Conservation (phyloP, 2,888 invertebrate genomes). For the Oscheius onirici region DNA sequence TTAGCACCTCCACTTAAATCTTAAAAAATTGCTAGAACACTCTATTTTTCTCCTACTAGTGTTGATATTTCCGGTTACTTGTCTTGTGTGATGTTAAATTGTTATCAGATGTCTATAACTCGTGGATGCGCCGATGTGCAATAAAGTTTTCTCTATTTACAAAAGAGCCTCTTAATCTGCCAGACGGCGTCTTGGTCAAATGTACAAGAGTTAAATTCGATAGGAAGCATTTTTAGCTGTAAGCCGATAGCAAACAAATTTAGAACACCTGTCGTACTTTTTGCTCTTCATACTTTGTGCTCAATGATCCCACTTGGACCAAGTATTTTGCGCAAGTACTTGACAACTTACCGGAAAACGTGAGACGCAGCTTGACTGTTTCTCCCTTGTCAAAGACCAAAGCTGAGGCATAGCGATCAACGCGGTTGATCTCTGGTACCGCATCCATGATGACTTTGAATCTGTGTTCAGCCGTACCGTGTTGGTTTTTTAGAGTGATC, state of each 20-base stretch:
- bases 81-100: slow-evolving; percentile 18
- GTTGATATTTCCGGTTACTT: too few relatives aligned
- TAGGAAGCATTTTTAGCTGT: too few relatives aligned
- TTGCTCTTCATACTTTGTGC: background rate
- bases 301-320: too few relatives aligned
- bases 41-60: too few relatives aligned
- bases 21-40: too few relatives aligned
- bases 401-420: slow-evolving; percentile 57
- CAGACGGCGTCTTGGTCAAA: too few relatives aligned
- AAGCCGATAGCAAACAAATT: too few relatives aligned
- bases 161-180: too few relatives aligned
- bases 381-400: slow-evolving; percentile 61
- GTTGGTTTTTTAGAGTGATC: slow-evolving; percentile 35
- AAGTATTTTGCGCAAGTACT: too few relatives aligned
- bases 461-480: slow-evolving; percentile 47
- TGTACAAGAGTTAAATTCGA: too few relatives aligned
- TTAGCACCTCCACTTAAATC: too few relatives aligned
- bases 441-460: slow-evolving; percentile 57
- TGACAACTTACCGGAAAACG: slow-evolving; percentile 52
- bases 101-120: slow-evolving; percentile 23
- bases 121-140: background rate
- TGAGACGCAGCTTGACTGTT: slow-evolving; percentile 57
- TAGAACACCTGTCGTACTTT: background rate
- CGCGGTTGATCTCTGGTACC: slow-evolving; percentile 56
- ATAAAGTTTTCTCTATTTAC: slow-evolving; percentile 28